Evolutionary conservation across 2,797 vertebrate species (phyloP).

Genomic region (Graptemys geographica): DNA sequence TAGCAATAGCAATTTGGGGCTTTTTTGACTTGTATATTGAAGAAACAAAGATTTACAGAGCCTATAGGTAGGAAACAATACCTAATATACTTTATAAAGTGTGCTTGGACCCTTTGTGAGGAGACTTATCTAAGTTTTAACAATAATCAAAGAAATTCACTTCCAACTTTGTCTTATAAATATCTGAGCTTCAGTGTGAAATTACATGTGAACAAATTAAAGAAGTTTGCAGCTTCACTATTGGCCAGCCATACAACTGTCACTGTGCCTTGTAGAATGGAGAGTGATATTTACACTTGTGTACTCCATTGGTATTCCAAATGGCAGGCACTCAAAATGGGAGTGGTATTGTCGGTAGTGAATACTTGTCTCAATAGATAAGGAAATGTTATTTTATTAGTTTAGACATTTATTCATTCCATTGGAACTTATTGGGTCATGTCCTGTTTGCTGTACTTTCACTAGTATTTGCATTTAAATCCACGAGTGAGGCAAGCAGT

Average conservation of each 20-base stretch:
- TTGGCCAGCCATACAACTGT: not conserved
- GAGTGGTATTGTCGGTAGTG: not conserved
- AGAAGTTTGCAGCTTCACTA: not conserved
- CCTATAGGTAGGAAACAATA: conserved; percentile 2
- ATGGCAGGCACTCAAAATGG: not conserved
- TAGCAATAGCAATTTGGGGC: conserved; percentile 70
- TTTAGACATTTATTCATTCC: not conserved
- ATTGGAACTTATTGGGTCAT: not conserved
- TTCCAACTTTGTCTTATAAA: not conserved
- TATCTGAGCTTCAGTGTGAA: not conserved
- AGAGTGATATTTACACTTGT: fast-evolving
- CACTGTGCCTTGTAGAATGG: not conserved
- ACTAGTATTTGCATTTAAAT: not conserved
- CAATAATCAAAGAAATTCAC: not conserved
- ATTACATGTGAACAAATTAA: not conserved
- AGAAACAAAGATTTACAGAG: conserved; percentile 69
- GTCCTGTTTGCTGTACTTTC: not conserved
- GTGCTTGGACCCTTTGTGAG: not conserved
- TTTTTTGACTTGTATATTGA: conserved; percentile 72
- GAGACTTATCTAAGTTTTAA: not conserved
- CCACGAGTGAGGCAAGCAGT: not conserved
- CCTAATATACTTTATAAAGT: not conserved
- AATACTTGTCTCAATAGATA: fast-evolving
- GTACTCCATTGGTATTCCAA: not conserved
- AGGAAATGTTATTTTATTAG: not conserved